phyloP scores from a whole-genome alignment of 2,113 vertebrate species.

The Sceloporus undulatus region DNA sequence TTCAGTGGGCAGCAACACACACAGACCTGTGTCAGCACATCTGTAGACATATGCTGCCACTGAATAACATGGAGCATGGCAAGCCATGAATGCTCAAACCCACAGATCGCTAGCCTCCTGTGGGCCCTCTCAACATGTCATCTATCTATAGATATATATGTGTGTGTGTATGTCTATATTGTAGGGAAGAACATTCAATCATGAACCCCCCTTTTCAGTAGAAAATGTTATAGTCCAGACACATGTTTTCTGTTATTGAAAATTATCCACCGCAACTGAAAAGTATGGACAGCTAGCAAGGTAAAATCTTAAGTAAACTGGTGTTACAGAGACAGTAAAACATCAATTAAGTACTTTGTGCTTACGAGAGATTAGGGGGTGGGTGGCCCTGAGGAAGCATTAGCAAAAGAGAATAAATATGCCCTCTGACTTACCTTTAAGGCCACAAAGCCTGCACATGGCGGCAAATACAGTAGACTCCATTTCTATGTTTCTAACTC shows the following conservation, averaged over 20 bases:
- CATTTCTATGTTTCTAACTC: conserved; percentile 90
- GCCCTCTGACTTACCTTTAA: conserved; percentile 79
- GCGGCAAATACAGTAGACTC: conserved; percentile 89
- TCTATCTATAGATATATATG: too few relatives aligned
- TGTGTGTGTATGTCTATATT: too few relatives aligned
- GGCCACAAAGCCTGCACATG: conserved; percentile 86
- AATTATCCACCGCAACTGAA: not conserved
- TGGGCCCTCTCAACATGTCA: too few relatives aligned
- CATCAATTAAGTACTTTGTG: not conserved
- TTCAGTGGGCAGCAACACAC: too few relatives aligned
- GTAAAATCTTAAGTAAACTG: not conserved
- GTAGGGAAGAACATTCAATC: not conserved
- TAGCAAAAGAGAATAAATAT: not conserved
- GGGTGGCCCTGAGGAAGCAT: not conserved
- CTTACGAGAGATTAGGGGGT: not conserved
- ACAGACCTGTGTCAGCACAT: too few relatives aligned
- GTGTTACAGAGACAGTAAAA: too few relatives aligned
- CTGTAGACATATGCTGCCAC: too few relatives aligned
- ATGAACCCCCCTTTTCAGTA: not conserved
- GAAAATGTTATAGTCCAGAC: not conserved
- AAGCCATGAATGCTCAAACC: too few relatives aligned
- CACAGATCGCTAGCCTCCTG: too few relatives aligned
- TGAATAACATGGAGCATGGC: too few relatives aligned
- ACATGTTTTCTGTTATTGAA: not conserved
- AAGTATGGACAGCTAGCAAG: not conserved